Percentiles rank a stretch among this genome's conserved stretches.
These are phyloP conservation scores for Gymnobelideus leadbeateri DNA, from an alignment of 2,113 vertebrate species.

Conservation along the genomic window DNA sequence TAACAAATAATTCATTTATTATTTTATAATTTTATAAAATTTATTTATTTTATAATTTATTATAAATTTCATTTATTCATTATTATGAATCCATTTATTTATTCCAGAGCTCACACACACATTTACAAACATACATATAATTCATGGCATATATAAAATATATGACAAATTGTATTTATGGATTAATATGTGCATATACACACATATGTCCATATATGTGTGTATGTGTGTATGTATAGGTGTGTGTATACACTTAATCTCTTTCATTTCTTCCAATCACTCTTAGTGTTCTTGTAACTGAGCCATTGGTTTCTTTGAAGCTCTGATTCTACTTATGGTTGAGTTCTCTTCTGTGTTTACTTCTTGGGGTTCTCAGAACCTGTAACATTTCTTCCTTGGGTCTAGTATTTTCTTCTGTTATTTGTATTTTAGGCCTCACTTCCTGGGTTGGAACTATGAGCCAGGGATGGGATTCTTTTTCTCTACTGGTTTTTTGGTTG, in stretches of 20 bases:
- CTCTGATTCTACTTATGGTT: background rate
- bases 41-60: no score
- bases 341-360: background rate
- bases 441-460: background rate
- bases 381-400: background rate
- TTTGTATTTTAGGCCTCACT: background rate
- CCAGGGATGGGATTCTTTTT: background rate
- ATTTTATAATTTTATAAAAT: no score
- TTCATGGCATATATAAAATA: no score
- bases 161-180: background rate
- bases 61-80: no score
- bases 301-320: background rate
- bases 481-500: background rate
- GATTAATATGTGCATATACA: no score
- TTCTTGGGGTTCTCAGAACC: background rate
- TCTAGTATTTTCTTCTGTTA: background rate
- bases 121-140: background rate
- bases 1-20: background rate
- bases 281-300: background rate
- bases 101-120: no score
- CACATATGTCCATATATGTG: no score
- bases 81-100: no score
- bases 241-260: background rate
- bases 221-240: no score
- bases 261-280: background rate